A percentile compares a stretch with the other conserved stretches of the same genome.
These are phyloP conservation scores for Eptesicus fuscus DNA, from an alignment of 2,113 vertebrate species.

Conservation along the genomic window DNA sequence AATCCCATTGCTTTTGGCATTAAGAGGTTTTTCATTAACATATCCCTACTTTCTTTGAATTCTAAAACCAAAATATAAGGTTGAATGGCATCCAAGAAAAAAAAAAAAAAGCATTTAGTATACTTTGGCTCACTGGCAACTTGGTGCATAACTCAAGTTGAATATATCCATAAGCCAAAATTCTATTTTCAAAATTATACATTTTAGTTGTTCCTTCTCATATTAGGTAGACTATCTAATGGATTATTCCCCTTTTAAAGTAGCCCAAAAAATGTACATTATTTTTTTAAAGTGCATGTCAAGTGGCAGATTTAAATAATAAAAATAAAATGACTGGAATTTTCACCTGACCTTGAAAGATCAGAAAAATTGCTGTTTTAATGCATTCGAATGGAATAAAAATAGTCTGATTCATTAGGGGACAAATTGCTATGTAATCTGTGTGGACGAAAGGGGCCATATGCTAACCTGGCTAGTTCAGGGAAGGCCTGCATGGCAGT, in stretches of 20 bases:
- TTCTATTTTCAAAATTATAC: constrained; percentile 7
- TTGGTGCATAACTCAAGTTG: background rate
- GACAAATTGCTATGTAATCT: background rate
- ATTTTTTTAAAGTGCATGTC: background rate
- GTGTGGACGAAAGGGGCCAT: no score
- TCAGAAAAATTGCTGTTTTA: constrained; percentile 43
- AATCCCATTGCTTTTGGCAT: constrained; percentile 21
- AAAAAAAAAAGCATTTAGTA: background rate
- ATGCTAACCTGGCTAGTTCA: no score
- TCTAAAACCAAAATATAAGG: constrained; percentile 18
- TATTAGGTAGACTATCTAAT: background rate
- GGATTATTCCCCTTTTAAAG: background rate
- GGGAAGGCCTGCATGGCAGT: no score
- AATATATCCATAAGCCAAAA: constrained; percentile 7
- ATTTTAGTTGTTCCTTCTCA: background rate
- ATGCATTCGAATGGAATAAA: constrained; percentile 28
- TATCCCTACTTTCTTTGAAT: constrained; percentile 17
- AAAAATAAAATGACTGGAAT: constrained; percentile 48
- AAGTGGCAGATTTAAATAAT: constrained; percentile 34
- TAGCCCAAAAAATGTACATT: background rate
- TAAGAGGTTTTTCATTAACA: background rate
- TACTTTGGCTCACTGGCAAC: background rate
- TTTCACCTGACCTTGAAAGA: constrained; percentile 49
- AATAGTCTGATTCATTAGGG: constrained; percentile 44
- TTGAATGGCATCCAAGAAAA: background rate